Evolutionary conservation across 2,888 invertebrate species (phyloP), one percentile per base, ranked within the genome.

Genomic region (Beris morrisii): DNA sequence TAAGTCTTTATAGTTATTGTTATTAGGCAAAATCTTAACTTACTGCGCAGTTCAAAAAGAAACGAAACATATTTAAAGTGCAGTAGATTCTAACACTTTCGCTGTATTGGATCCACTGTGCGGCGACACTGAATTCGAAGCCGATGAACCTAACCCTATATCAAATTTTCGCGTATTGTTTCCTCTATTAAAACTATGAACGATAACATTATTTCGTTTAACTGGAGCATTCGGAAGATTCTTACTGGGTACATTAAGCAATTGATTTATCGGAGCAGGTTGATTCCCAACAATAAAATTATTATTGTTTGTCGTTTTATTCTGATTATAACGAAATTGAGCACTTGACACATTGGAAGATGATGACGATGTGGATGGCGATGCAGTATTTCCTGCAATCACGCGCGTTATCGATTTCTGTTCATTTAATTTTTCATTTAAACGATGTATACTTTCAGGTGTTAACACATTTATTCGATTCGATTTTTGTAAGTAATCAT

Each of bases 391-490:
- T 15, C 43, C 13, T 28, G 22, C 53, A n/a, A 30, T 30, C 31
- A 30, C 12, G n/a, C 56, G 56, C 6, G 15, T 13, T n/a, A 45
- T 9, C 12, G 64, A 54, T 54, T 66, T 69, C 43, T 66, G 56
- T 66, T 69, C 69, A n/a, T 58, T 67, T 31, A 79, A 70, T 13
- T 75, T 77, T 2, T 78, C 77, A 59, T 76, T 78, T 30, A 80
- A 69, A 5, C 77, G 75, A 71, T 78, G 78, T 43, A 80, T 74
- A 69, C 75, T 78, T 71, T 81, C 81, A 5, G 80, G 81, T 68
- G 80, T 79, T 64, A 80, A 72, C 58, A 80, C 76, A 54, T 71
- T 74, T 12, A 80, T 72, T 56, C 78, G 76, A 48, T 74, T 77
- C 65, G 69, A 72, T 54, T 69, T 12, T 53, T 55, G 64, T 48